Conservation (phyloP, 2,888 invertebrate species). For the Plagiodera versicolora region DNA sequence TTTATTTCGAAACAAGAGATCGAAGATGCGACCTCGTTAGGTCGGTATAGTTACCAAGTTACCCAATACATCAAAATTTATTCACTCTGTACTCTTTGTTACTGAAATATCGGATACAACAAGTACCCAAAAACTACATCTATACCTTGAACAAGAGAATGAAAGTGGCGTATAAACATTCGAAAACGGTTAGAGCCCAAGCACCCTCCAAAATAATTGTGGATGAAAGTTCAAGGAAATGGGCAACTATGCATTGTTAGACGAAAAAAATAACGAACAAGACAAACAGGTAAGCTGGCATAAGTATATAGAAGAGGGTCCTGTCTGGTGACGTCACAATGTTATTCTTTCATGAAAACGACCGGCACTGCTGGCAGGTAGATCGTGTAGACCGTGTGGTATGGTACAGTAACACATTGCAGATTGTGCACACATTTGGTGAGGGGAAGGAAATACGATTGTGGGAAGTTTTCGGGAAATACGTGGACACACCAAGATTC, state of each 20-base stretch:
- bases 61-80: too few relatives aligned
- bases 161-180: not conserved
- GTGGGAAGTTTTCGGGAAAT: not conserved
- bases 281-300: not conserved
- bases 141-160: too few relatives aligned
- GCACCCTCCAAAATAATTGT: not conserved
- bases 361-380: slow-evolving; percentile 5
- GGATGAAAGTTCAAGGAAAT: not conserved
- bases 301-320: slow-evolving; percentile 1
- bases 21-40: too few relatives aligned
- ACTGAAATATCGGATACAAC: too few relatives aligned
- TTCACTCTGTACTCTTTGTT: too few relatives aligned
- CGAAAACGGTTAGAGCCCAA: not conserved
- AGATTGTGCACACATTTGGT: not conserved
- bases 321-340: slow-evolving; percentile 14
- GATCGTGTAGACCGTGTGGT: not conserved
- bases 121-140: too few relatives aligned
- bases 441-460: not conserved
- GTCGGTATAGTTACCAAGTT: too few relatives aligned
- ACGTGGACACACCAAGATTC: not conserved
- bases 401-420: not conserved
- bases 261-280: not conserved
- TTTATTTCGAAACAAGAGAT: too few relatives aligned
- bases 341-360: not conserved
- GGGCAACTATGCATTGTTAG: not conserved